A percentile compares a stretch with the other conserved stretches of the same genome.
Evolutionary conservation across 1,140 invertebrate species (phyloP).

Genomic region (Phortica variegata): DNA sequence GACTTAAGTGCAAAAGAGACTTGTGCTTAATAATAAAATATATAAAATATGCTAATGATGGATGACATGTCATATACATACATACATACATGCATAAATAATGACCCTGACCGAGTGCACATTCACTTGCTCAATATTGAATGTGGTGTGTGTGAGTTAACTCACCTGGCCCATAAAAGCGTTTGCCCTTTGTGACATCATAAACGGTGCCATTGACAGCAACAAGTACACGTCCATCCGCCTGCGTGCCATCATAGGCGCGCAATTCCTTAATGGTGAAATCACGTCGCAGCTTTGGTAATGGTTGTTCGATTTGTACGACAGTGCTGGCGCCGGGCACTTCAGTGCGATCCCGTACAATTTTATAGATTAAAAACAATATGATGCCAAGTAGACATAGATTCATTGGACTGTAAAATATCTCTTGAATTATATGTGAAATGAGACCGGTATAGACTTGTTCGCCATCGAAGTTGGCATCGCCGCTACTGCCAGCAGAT

Average conservation of each 20-base stretch:
- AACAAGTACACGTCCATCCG: conserved; percentile 27
- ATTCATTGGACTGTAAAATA: conserved; percentile 77
- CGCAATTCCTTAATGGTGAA: conserved; percentile 23
- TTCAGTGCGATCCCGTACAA: conserved; percentile 67
- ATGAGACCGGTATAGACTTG: too few relatives aligned
- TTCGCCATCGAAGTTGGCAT: too few relatives aligned
- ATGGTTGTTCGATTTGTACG: neutral
- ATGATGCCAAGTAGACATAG: conserved; percentile 74
- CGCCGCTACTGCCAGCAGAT: too few relatives aligned
- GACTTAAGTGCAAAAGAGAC: too few relatives aligned
- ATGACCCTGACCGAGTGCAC: too few relatives aligned
- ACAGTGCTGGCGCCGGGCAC: conserved; percentile 57
- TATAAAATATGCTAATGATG: too few relatives aligned
- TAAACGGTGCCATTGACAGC: conserved; percentile 32
- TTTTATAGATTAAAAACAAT: conserved; percentile 82
- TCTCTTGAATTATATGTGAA: conserved; percentile 67
- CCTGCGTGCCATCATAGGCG: conserved; percentile 21
- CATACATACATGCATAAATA: too few relatives aligned
- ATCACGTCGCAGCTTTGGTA: conserved; percentile 12
- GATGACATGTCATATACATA: too few relatives aligned
- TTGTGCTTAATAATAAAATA: too few relatives aligned
- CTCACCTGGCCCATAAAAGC: conserved; percentile 29
- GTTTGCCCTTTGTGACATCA: conserved; percentile 23
- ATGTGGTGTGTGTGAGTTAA: too few relatives aligned
- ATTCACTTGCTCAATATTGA: too few relatives aligned